A percentile compares a stretch with the other conserved stretches of the same genome.
phyloP scores from a whole-genome alignment of 2,888 invertebrate species.

The Lobophora halterata region DNA sequence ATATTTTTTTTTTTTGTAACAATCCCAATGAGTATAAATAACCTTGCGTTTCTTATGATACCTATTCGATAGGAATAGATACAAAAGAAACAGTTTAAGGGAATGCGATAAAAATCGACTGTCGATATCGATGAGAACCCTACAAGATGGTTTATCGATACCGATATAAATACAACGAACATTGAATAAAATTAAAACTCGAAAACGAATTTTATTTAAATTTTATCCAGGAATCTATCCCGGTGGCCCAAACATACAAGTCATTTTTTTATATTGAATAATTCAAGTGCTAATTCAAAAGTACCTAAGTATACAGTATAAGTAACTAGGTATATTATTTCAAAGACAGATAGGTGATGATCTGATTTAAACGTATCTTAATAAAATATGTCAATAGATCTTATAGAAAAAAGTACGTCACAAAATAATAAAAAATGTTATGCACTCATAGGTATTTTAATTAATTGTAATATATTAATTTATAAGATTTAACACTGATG shows the following conservation, averaged over 20 bases:
- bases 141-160: slow-evolving; percentile 9
- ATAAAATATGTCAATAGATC: slow-evolving; percentile 36
- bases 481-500: slow-evolving; percentile 59
- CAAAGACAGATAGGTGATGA: slow-evolving; percentile 46
- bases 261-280: slow-evolving; percentile 46
- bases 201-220: slow-evolving; percentile 24
- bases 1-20: neutral
- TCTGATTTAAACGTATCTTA: slow-evolving; percentile 56
- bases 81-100: slow-evolving; percentile 38
- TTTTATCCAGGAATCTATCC: slow-evolving; percentile 30
- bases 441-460: slow-evolving; percentile 24
- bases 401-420: slow-evolving; percentile 44
- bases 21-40: slow-evolving; percentile 9
- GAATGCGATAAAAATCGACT: slow-evolving; percentile 19
- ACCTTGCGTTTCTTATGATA: slow-evolving; percentile 44
- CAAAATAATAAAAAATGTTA: slow-evolving; percentile 44
- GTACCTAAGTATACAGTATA: slow-evolving; percentile 28
- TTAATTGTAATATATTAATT: slow-evolving; percentile 27
- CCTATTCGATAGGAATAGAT: slow-evolving; percentile 50
- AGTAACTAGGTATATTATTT: slow-evolving; percentile 35
- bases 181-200: slow-evolving; percentile 1
- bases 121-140: slow-evolving; percentile 17
- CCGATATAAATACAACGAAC: slow-evolving; percentile 16
- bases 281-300: slow-evolving; percentile 31
- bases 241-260: slow-evolving; percentile 45